Conservation (phyloP, 1,140 invertebrate species). For the Agrypnia vestita region DNA sequence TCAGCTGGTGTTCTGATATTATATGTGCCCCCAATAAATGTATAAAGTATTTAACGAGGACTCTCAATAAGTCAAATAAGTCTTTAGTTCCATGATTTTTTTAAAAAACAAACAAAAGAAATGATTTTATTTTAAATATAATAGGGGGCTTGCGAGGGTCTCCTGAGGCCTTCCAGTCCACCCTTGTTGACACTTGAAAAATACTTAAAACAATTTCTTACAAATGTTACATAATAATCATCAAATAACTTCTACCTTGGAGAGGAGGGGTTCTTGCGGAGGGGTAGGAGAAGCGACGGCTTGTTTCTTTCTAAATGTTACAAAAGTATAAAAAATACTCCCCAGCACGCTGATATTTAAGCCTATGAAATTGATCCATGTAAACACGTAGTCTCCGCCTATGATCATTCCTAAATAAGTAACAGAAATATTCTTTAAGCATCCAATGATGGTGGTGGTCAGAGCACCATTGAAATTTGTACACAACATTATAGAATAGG, state of each 20-base stretch:
- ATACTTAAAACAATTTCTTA: too few relatives aligned
- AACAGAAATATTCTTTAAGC: conserved; percentile 94
- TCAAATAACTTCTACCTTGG: conserved; percentile 48
- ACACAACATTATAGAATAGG: conserved; percentile 96
- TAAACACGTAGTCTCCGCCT: conserved; percentile 97
- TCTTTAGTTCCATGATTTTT: too few relatives aligned
- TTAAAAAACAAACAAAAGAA: too few relatives aligned
- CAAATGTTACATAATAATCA: conserved; percentile 2
- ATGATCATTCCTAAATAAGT: conserved; percentile 97
- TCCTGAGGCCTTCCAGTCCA: neutral
- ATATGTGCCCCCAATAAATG: too few relatives aligned
- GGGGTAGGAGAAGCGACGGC: conserved; percentile 31
- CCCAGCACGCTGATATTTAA: conserved; percentile 93
- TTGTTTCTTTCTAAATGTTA: conserved; percentile 81
- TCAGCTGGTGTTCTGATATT: too few relatives aligned
- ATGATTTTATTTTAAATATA: too few relatives aligned
- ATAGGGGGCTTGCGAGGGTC: too few relatives aligned
- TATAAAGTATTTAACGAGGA: too few relatives aligned
- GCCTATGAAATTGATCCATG: conserved; percentile 93
- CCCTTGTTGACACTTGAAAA: neutral
- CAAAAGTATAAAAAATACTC: conserved; percentile 86
- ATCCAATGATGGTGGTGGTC: conserved; percentile 98
- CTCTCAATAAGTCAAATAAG: too few relatives aligned
- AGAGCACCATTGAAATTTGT: conserved; percentile 97
- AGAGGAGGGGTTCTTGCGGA: conserved; percentile 35